phyloP scores from a whole-genome alignment of 2,113 vertebrate species.

The Rhinichthys klamathensis region DNA sequence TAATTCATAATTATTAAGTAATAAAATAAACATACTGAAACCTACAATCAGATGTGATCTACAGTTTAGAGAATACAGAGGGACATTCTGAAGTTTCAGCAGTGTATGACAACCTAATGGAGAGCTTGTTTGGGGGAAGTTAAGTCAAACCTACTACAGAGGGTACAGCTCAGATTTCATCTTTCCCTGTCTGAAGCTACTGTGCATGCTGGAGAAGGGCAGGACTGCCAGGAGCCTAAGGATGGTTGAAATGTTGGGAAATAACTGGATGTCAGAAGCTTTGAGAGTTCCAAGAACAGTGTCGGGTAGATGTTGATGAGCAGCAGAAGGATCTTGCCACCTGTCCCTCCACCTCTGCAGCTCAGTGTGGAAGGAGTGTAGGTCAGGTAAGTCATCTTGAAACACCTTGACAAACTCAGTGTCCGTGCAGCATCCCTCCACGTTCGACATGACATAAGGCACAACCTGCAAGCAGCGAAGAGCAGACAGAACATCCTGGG shows the following conservation, averaged over 20 bases:
- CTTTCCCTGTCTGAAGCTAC: constrained; percentile 74
- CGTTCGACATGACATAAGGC: constrained; percentile 81
- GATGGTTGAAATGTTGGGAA: constrained; percentile 77
- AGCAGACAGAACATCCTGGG: constrained; percentile 72
- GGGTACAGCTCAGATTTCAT: constrained; percentile 71
- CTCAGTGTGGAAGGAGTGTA: constrained; percentile 70
- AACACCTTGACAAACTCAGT: constrained; percentile 70
- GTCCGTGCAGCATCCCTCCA: constrained; percentile 71
- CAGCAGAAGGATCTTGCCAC: constrained; percentile 70
- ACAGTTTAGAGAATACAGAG: constrained; percentile 61
- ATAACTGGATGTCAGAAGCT: constrained; percentile 72
- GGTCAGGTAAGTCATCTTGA: constrained; percentile 76
- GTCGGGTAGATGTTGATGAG: constrained; percentile 68
- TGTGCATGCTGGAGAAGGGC: constrained; percentile 75
- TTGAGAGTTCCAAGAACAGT: constrained; percentile 77
- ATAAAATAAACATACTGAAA: constrained; percentile 55
- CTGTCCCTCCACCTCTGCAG: constrained; percentile 76
- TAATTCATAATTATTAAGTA: constrained; percentile 47
- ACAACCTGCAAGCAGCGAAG: constrained; percentile 80
- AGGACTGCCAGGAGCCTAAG: constrained; percentile 77
- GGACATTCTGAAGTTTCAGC: constrained; percentile 58
- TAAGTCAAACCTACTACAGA: constrained; percentile 66
- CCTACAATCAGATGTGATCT: constrained; percentile 55
- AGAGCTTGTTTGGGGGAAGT: constrained; percentile 55
- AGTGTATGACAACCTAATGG: constrained; percentile 64